Percentiles rank a stretch among this genome's conserved stretches.
phyloP scores from a whole-genome alignment of 2,113 vertebrate genomes.

The Phyllostomus hastatus region DNA sequence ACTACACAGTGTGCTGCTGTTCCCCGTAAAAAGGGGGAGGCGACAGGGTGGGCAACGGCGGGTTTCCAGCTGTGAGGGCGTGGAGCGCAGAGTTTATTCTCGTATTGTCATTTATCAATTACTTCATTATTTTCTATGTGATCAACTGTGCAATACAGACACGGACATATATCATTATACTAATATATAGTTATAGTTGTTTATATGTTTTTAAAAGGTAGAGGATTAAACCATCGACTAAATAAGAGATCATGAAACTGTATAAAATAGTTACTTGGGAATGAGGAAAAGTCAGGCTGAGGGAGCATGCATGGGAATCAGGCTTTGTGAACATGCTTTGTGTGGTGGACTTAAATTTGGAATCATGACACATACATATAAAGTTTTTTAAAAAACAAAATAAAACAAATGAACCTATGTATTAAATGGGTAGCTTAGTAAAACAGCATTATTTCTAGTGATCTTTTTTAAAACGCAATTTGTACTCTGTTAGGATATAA shows the following conservation, averaged over 20 bases:
- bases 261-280: not conserved
- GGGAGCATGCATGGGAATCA: not conserved
- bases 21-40: not conserved
- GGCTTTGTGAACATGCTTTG: not conserved
- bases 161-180: not conserved
- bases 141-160: not conserved
- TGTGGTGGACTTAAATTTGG: not conserved
- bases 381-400: not conserved
- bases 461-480: slow-evolving; percentile 31
- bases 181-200: not conserved
- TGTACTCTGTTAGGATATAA: not conserved
- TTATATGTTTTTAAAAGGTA: not conserved
- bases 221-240: not conserved
- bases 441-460: not conserved
- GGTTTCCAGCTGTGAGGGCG: not conserved
- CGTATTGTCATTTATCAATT: not conserved
- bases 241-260: not conserved
- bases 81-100: not conserved
- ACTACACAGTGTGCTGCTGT: not conserved
- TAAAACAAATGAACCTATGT: not conserved
- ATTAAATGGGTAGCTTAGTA: not conserved
- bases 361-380: not conserved
- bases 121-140: not conserved
- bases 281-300: not conserved
- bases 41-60: not conserved